Evolutionary conservation across 1,140 invertebrate genomes (phyloP).

Genomic region (Solenopsis invicta): DNA sequence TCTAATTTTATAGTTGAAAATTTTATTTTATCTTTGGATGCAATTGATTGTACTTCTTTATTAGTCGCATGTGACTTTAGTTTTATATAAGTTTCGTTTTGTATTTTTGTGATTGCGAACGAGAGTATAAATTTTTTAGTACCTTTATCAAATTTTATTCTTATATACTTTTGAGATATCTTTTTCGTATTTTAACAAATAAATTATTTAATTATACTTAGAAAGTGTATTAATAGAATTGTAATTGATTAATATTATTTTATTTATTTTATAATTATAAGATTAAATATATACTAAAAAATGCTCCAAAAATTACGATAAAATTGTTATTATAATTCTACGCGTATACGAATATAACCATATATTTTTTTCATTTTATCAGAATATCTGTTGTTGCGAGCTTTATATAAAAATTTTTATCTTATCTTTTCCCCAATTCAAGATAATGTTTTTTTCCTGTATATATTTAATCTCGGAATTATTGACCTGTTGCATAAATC

Average conservation of each 20-base stretch:
- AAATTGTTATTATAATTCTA: constrained; percentile 12
- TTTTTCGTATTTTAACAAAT: constrained; percentile 10
- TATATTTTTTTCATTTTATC: neutral
- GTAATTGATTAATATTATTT: constrained; percentile 3
- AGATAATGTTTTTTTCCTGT: constrained; percentile 21
- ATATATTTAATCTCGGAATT: constrained; percentile 26
- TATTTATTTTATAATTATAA: neutral
- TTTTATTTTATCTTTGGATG: neutral
- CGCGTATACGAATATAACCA: neutral
- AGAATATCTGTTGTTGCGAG: neutral
- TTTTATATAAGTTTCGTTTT: neutral
- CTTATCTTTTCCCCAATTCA: constrained; percentile 1
- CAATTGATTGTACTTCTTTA: neutral
- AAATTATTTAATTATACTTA: neutral
- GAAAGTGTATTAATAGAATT: neutral
- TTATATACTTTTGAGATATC: constrained; percentile 12
- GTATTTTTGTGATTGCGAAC: neutral
- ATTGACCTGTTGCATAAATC: constrained; percentile 12
- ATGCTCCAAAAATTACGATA: neutral
- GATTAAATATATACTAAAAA: neutral
- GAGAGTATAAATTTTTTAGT: constrained; percentile 16
- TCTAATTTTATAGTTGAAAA: constrained; percentile 57
- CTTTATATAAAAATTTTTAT: constrained; percentile 37
- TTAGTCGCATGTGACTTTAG: neutral
- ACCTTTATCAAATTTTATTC: constrained; percentile 22